phyloP scores from a whole-genome alignment of 2,797 vertebrate genomes.

The Danio kyathit region DNA sequence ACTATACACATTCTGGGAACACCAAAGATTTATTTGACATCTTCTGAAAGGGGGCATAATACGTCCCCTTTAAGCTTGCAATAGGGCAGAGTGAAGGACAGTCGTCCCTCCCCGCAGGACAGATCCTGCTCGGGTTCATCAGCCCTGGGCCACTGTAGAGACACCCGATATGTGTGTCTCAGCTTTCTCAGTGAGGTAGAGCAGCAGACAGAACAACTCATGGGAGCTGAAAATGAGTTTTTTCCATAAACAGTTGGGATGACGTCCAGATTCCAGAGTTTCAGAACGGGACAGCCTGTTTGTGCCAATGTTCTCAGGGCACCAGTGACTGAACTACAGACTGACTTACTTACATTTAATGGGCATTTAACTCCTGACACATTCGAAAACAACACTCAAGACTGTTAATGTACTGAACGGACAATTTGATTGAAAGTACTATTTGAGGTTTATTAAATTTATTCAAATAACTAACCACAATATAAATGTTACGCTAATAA shows the following conservation, averaged over 20 bases:
- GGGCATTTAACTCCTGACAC: conserved; percentile 8
- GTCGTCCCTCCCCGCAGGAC: conserved; percentile 24
- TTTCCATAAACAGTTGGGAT: conserved; percentile 39
- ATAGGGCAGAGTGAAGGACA: conserved; percentile 36
- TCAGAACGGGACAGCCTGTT: neutral
- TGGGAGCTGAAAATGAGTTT: conserved; percentile 19
- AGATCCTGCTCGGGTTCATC: conserved; percentile 19
- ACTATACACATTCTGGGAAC: too few species aligned
- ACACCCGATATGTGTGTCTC: conserved; percentile 29
- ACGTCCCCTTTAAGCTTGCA: too few species aligned
- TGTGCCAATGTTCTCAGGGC: conserved; percentile 7
- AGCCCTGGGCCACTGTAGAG: conserved; percentile 8
- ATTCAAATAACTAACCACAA: too few species aligned
- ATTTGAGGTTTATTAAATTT: too few species aligned
- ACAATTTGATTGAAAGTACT: too few species aligned
- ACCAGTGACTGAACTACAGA: neutral
- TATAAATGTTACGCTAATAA: too few species aligned
- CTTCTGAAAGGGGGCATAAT: too few species aligned
- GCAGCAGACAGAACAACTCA: conserved; percentile 8
- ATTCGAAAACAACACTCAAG: neutral
- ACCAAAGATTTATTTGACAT: too few species aligned
- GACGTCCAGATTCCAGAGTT: conserved; percentile 21
- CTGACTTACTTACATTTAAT: neutral
- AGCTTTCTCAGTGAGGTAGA: conserved; percentile 25
- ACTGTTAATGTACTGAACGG: too few species aligned